Percentiles rank a stretch among this genome's conserved stretches.
These are phyloP conservation scores for Tinea semifulvella DNA, from an alignment of 2,888 invertebrate species.

Conservation along the genomic window DNA sequence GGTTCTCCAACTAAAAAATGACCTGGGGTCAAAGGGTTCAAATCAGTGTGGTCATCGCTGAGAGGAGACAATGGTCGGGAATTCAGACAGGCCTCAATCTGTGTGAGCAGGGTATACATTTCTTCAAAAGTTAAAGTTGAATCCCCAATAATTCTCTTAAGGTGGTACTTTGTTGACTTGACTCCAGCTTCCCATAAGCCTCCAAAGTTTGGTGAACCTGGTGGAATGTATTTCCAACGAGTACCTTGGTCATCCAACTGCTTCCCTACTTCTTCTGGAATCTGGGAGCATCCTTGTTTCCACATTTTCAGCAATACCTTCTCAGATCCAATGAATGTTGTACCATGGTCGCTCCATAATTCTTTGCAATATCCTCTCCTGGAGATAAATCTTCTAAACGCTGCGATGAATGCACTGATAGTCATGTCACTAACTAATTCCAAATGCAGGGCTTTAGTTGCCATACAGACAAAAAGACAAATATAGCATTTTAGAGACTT, in stretches of 20 bases:
- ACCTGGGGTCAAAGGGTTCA: slow-evolving; percentile 20
- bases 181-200: slow-evolving; percentile 24
- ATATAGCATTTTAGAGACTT: slow-evolving; percentile 14
- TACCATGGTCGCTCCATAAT: slow-evolving; percentile 21
- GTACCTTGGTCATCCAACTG: slow-evolving; percentile 17
- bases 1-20: slow-evolving; percentile 23
- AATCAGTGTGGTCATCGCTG: slow-evolving; percentile 20
- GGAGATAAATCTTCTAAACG: slow-evolving; percentile 21
- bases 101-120: slow-evolving; percentile 19
- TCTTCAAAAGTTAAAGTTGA: slow-evolving; percentile 20
- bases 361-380: slow-evolving; percentile 18
- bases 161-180: slow-evolving; percentile 21
- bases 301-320: no score
- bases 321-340: slow-evolving; percentile 22
- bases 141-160: slow-evolving; percentile 18
- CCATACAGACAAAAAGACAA: slow-evolving; percentile 22
- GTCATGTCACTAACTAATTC: slow-evolving; percentile 26
- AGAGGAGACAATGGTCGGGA: slow-evolving; percentile 19
- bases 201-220: slow-evolving; percentile 21
- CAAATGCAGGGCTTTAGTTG: slow-evolving; percentile 24
- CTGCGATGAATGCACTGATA: slow-evolving; percentile 24
- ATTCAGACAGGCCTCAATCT: slow-evolving; percentile 22
- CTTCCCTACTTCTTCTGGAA: slow-evolving; percentile 14
- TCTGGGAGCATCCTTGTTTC: no score
- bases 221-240: slow-evolving; percentile 23